A percentile compares a stretch with the other conserved stretches of the same genome.
phyloP scores from a whole-genome alignment of 35 echinoderm and acorn worm species.

The Ophioderma brevispina region DNA sequence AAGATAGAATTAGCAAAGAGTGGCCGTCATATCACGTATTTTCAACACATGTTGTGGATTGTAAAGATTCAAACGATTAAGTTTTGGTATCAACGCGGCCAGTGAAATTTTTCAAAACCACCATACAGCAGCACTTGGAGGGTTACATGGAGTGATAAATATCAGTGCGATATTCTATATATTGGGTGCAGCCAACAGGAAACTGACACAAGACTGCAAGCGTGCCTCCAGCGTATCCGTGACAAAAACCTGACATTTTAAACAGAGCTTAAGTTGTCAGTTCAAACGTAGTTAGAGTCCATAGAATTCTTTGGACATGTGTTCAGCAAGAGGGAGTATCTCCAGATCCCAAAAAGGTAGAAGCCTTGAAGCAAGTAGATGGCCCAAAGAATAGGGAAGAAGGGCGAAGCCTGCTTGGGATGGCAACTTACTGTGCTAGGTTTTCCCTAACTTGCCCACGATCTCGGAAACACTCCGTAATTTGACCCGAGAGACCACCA shows the following conservation, averaged over 20 bases:
- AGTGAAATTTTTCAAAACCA: conserved; percentile 59
- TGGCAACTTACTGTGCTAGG: no score
- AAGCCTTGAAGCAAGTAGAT: conserved; percentile 28
- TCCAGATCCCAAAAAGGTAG: conserved; percentile 69
- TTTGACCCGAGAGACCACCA: no score
- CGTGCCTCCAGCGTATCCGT: conserved; percentile 46
- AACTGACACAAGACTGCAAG: conserved; percentile 19
- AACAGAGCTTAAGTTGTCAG: conserved; percentile 59
- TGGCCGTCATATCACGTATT: conserved; percentile 3
- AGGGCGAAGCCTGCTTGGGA: conserved; percentile 75
- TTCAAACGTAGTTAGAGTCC: conserved; percentile 4
- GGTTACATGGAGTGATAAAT: conserved; percentile 51
- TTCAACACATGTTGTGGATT: conserved; percentile 49
- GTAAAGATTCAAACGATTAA: conserved; percentile 53
- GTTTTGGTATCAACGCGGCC: conserved; percentile 42
- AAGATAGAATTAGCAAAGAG: conserved; percentile 27
- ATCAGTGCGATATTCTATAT: conserved; percentile 62
- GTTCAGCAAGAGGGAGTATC: conserved; percentile 10
- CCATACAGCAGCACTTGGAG: neutral
- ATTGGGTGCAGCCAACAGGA: conserved; percentile 29
- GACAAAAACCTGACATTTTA: conserved; percentile 70
- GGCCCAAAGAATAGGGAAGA: conserved; percentile 44
- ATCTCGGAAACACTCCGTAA: no score
- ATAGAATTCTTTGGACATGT: conserved; percentile 76
- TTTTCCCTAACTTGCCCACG: no score